These are phyloP conservation scores for Dinomys branickii DNA, from an alignment of 2,113 vertebrate genomes.

Conservation along the genomic window DNA sequence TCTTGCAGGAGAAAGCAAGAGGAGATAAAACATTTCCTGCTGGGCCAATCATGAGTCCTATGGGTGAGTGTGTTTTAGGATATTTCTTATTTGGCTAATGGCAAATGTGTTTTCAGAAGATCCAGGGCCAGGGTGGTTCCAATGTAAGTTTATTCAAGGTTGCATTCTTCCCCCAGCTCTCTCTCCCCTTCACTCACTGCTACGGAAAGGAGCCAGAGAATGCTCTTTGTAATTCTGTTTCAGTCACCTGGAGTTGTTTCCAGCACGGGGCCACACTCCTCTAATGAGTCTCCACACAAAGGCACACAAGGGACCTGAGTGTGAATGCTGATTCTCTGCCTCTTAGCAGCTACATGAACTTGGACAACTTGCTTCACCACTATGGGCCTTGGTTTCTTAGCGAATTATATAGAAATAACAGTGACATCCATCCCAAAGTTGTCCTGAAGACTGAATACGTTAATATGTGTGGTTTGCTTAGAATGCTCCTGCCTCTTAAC, in stretches of 20 bases:
- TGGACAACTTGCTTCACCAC: background rate
- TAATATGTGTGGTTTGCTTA: background rate
- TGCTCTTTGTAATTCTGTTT: background rate
- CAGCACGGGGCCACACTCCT: background rate
- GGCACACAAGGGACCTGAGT: background rate
- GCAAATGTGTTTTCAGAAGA: background rate
- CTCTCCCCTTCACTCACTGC: background rate
- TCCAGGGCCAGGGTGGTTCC: rapidly evolving
- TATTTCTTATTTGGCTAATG: background rate
- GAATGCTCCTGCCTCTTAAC: background rate
- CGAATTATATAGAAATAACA: background rate
- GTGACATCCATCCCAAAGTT: background rate
- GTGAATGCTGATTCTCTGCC: background rate
- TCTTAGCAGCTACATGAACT: background rate
- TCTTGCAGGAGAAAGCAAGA: background rate
- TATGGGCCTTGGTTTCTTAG: background rate
- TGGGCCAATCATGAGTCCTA: background rate
- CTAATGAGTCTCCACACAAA: background rate
- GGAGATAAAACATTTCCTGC: background rate
- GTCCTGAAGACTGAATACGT: background rate
- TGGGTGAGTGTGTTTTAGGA: background rate
- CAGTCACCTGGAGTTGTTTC: background rate
- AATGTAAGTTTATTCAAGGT: no score
- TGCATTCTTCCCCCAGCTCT: background rate
- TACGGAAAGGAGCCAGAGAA: background rate